A percentile compares a stretch with the other conserved stretches of the same genome.
Evolutionary conservation across 2,797 vertebrate genomes (phyloP).

Genomic region (Hoplostethus mediterraneus): DNA sequence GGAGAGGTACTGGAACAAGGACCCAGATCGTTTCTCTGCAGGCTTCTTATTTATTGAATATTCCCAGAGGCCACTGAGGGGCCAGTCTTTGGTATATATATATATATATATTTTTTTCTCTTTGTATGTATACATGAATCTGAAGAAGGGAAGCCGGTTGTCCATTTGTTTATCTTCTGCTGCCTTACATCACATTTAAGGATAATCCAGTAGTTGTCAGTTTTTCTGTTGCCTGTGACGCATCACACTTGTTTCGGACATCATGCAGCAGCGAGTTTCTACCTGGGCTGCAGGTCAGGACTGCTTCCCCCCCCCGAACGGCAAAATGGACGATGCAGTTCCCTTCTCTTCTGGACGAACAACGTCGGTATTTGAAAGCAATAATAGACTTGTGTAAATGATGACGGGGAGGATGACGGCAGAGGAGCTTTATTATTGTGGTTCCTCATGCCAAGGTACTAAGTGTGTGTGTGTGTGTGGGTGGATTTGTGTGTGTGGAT

Average conservation of each 20-base stretch:
- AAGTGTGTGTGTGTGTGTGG: slow-evolving; percentile 28
- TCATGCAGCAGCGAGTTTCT: slow-evolving; percentile 28
- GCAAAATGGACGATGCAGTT: slow-evolving; percentile 38
- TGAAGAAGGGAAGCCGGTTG: slow-evolving; percentile 31
- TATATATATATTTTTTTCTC: slow-evolving; percentile 8
- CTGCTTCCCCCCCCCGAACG: slow-evolving; percentile 53
- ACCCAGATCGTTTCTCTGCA: not conserved
- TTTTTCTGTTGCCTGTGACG: slow-evolving; percentile 42
- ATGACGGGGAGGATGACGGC: slow-evolving; percentile 61
- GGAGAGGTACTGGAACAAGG: slow-evolving; percentile 2
- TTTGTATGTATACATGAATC: slow-evolving; percentile 24
- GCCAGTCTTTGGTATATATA: slow-evolving; percentile 1
- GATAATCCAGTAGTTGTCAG: slow-evolving; percentile 48
- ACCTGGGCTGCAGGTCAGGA: slow-evolving; percentile 58
- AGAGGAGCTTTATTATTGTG: slow-evolving; percentile 58
- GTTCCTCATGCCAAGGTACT: slow-evolving; percentile 74
- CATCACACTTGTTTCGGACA: slow-evolving; percentile 32
- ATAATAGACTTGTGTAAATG: slow-evolving; percentile 73
- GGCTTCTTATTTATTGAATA: slow-evolving; percentile 28
- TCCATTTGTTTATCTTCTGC: slow-evolving; percentile 50
- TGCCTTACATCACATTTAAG: slow-evolving; percentile 72
- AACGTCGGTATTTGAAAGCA: slow-evolving; percentile 72
- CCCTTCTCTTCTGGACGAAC: slow-evolving; percentile 34
- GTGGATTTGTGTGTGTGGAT: slow-evolving; percentile 4
- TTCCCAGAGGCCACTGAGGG: not conserved